Percentiles rank a stretch among this genome's conserved stretches.
Evolutionary conservation across 2,888 invertebrate genomes (phyloP).

Genomic region (Euplagia quadripunctaria): DNA sequence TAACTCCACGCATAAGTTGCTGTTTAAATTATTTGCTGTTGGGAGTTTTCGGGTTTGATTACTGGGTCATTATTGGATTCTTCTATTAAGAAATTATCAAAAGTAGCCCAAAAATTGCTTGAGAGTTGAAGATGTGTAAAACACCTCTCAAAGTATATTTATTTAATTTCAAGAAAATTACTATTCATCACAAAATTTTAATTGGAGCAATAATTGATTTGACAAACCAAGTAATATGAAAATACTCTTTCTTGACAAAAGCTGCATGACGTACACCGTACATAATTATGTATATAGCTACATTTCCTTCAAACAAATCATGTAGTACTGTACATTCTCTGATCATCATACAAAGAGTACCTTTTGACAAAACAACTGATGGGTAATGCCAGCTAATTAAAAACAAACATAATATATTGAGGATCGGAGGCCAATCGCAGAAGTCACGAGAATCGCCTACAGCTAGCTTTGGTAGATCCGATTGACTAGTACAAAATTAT

Average conservation of each 20-base stretch:
- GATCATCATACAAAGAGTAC: constrained; percentile 14
- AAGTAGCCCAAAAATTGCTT: neutral
- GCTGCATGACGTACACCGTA: neutral
- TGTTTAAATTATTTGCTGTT: too few relatives aligned
- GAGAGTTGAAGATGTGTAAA: too few relatives aligned
- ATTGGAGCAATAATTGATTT: neutral
- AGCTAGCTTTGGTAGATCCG: constrained; percentile 77
- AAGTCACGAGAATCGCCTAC: constrained; percentile 78
- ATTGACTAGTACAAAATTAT: constrained; percentile 61
- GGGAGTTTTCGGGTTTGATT: too few relatives aligned
- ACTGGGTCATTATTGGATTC: neutral
- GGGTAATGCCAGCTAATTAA: constrained; percentile 78
- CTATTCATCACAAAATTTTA: neutral
- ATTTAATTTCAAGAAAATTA: neutral
- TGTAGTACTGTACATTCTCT: constrained; percentile 17
- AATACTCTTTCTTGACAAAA: too few relatives aligned
- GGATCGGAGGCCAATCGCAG: constrained; percentile 73
- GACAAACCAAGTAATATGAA: neutral
- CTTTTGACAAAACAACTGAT: constrained; percentile 56
- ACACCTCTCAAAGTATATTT: neutral
- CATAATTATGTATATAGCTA: neutral
- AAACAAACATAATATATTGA: constrained; percentile 77
- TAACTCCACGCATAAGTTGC: too few relatives aligned
- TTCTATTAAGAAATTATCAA: neutral
- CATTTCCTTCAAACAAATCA: neutral